Evolutionary conservation across 2,797 vertebrate species (phyloP).

Genomic region (Enteromius fasciolatus): DNA sequence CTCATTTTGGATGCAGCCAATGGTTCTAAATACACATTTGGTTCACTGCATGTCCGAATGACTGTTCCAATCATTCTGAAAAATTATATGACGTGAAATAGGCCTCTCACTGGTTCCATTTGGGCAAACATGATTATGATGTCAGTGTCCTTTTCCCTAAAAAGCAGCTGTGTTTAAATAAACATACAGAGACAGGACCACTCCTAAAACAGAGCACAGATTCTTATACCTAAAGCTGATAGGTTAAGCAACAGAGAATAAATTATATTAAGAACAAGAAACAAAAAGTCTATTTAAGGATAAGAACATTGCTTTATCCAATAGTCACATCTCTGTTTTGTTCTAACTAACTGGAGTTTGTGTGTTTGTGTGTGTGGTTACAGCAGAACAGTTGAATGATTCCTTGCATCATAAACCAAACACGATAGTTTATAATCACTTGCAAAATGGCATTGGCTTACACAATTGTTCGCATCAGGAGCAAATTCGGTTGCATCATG

Average conservation of each 20-base stretch:
- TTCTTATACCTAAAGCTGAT: background rate
- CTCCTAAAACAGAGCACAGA: constrained; percentile 24
- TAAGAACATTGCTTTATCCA: constrained; percentile 9
- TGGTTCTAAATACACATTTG: background rate
- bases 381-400: constrained; percentile 2
- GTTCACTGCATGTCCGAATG: background rate
- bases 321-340: background rate
- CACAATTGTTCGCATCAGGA: background rate
- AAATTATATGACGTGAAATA: constrained; percentile 2
- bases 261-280: background rate
- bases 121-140: constrained; percentile 38
- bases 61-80: constrained; percentile 13
- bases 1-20: background rate
- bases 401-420: constrained; percentile 9
- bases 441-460: background rate
- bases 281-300: constrained; percentile 11
- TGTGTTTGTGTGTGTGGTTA: background rate
- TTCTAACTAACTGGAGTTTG: background rate
- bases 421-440: constrained; percentile 3
- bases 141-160: constrained; percentile 32
- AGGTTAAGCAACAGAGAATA: background rate
- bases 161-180: constrained; percentile 48
- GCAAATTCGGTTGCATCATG: constrained; percentile 29
- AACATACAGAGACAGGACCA: constrained; percentile 32
- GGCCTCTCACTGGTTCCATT: constrained; percentile 9